These are phyloP conservation scores for Microplitis deprimator DNA, from an alignment of 2,888 invertebrate species.

Conservation along the genomic window DNA sequence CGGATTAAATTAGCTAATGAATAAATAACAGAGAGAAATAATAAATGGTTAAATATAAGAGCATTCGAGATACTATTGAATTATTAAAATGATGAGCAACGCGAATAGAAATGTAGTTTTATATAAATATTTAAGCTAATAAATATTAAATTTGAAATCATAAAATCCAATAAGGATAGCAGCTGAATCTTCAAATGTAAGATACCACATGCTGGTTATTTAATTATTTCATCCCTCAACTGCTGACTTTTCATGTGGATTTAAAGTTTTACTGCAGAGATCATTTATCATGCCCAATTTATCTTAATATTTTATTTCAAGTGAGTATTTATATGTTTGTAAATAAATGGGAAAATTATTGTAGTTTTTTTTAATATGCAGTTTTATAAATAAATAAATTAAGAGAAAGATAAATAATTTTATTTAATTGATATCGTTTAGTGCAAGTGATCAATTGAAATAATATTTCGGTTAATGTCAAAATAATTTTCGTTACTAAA, in stretches of 20 bases:
- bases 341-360: too few relatives aligned
- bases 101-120: constrained; percentile 12
- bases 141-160: not conserved
- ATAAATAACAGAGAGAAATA: too few relatives aligned
- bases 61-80: not conserved
- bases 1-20: too few relatives aligned
- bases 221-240: constrained; percentile 51
- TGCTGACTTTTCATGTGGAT: not conserved
- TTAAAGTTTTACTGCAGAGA: not conserved
- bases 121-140: not conserved
- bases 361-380: too few relatives aligned
- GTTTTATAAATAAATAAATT: too few relatives aligned
- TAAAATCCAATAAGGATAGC: not conserved
- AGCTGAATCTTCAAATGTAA: not conserved
- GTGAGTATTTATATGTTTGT: too few relatives aligned
- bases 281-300: not conserved
- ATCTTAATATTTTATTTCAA: not conserved
- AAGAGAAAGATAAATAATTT: too few relatives aligned
- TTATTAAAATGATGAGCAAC: constrained; percentile 16
- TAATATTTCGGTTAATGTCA: too few relatives aligned
- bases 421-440: too few relatives aligned
- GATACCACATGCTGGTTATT: constrained; percentile 40
- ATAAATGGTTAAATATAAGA: not conserved
- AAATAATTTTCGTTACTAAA: too few relatives aligned
- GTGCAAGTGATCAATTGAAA: too few relatives aligned